phyloP scores from a whole-genome alignment of 2,113 vertebrate species.

The Glaucidium brasilianum region DNA sequence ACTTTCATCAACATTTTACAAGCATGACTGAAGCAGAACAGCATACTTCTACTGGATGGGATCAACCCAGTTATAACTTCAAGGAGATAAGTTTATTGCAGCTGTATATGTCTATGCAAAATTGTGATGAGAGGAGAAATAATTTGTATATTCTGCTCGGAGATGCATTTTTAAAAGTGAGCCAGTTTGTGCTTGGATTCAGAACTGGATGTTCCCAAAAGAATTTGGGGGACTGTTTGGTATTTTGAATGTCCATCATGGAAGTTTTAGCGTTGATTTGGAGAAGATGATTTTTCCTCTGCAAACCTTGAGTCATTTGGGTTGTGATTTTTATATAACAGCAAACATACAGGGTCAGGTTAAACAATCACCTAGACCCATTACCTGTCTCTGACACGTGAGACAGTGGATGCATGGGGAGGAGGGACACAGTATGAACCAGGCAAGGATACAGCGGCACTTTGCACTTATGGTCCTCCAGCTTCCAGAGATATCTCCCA shows the following conservation, averaged over 20 bases:
- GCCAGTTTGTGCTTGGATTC: not conserved
- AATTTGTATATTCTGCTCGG: not conserved
- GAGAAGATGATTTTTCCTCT: not conserved
- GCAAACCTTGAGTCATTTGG: not conserved
- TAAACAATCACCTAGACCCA: not conserved
- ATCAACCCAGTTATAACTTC: not conserved
- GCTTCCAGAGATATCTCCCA: not conserved
- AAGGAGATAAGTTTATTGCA: not conserved
- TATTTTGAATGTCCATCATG: not conserved
- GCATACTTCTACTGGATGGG: not conserved
- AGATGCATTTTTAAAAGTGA: not conserved
- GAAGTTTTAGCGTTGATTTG: not conserved
- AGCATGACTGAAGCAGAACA: constrained; percentile 31
- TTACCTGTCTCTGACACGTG: not conserved
- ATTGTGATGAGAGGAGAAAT: not conserved
- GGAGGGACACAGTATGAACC: too few species aligned
- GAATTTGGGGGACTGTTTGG: not conserved
- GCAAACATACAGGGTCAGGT: not conserved
- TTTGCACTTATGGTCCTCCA: not conserved
- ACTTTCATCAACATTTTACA: constrained; percentile 33
- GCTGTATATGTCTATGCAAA: not conserved
- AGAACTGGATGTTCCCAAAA: not conserved
- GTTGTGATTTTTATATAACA: not conserved
- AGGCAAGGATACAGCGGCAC: not conserved
- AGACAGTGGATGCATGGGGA: rapidly evolving